Evolutionary conservation across 2,797 vertebrate genomes (phyloP).

Genomic region (Dicrostonyx torquatus): DNA sequence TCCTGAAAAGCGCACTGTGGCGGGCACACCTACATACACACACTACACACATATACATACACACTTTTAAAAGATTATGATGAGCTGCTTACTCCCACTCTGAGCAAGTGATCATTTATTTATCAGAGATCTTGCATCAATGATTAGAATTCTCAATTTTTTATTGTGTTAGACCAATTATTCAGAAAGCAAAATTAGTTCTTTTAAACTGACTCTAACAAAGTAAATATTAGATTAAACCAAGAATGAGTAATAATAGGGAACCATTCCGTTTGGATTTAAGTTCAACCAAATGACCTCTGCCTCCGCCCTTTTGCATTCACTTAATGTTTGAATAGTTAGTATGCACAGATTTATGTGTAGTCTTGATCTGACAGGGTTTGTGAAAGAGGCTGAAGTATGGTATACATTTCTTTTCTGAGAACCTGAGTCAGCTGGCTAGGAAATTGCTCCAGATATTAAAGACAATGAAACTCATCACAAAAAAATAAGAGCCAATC

Average conservation of each 20-base stretch:
- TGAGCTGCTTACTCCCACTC: background rate
- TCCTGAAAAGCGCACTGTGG: background rate
- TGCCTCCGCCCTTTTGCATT: background rate
- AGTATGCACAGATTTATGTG: background rate
- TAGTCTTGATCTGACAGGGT: background rate
- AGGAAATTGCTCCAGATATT: background rate
- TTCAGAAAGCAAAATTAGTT: background rate
- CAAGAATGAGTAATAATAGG: background rate
- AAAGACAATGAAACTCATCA: background rate
- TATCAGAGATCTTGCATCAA: background rate
- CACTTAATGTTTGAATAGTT: background rate
- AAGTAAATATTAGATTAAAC: background rate
- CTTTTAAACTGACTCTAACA: background rate
- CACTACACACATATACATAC: background rate
- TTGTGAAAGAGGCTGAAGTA: background rate
- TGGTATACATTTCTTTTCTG: background rate
- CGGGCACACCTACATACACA: no score
- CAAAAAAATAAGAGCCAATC: background rate
- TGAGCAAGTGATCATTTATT: background rate
- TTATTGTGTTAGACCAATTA: background rate
- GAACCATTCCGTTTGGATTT: background rate
- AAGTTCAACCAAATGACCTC: background rate
- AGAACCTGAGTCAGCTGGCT: background rate
- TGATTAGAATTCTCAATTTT: background rate
- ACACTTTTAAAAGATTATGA: background rate